These are phyloP conservation scores for Origma solitaria DNA, from an alignment of 2,113 vertebrate genomes.

Conservation along the genomic window DNA sequence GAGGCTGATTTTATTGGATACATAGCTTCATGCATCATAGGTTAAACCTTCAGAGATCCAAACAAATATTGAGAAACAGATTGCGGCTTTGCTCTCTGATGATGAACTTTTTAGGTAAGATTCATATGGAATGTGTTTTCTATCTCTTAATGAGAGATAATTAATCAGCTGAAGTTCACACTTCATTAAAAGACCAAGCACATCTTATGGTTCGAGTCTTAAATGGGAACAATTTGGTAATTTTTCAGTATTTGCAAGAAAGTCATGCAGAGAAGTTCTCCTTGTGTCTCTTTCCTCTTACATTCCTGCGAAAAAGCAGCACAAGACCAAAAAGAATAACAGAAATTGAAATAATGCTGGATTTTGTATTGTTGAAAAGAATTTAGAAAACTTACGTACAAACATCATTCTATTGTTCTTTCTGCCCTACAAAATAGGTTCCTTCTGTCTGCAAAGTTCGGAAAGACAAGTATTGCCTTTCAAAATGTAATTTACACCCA, in stretches of 20 bases:
- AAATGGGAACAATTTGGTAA: not conserved
- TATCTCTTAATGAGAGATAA: not conserved
- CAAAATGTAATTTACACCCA: not conserved
- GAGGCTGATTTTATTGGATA: not conserved
- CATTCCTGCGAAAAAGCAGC: not conserved
- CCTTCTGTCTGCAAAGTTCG: not conserved
- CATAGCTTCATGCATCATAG: accelerated
- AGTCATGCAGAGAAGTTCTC: not conserved
- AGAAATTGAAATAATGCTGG: not conserved
- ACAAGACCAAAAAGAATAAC: not conserved
- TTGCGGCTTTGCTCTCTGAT: not conserved
- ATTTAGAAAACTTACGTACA: not conserved
- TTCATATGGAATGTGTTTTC: not conserved
- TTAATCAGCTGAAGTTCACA: not conserved
- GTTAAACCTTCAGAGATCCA: not conserved
- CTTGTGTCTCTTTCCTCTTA: not conserved
- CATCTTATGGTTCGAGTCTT: not conserved
- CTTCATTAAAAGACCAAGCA: not conserved
- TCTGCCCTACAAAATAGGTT: not conserved
- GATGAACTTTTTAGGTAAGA: not conserved
- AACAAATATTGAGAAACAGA: not conserved
- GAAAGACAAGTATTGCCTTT: not conserved
- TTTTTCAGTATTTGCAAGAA: not conserved
- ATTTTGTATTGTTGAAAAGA: not conserved
- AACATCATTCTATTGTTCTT: not conserved